These are phyloP conservation scores for Presbytis comata DNA, from an alignment of 2,797 vertebrate genomes.

Conservation along the genomic window DNA sequence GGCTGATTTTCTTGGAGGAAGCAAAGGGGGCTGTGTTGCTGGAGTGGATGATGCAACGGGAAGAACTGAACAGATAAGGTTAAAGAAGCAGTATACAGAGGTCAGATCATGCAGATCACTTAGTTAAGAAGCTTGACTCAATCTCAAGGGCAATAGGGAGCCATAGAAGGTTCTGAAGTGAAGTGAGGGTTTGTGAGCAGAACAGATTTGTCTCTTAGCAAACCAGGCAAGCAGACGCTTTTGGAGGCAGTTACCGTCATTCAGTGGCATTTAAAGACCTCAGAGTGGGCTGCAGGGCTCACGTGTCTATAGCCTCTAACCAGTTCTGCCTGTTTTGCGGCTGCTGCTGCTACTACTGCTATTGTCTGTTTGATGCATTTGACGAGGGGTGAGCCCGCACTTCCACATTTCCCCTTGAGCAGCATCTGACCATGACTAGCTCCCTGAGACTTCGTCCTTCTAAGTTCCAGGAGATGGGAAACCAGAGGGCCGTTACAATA, in stretches of 20 bases:
- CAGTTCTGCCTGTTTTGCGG: neutral
- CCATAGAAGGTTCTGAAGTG: neutral
- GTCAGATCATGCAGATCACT: rapidly evolving
- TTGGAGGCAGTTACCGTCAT: neutral
- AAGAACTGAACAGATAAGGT: rapidly evolving
- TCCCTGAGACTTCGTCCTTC: neutral
- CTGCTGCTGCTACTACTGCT: neutral
- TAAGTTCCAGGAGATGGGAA: neutral
- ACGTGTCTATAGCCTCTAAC: neutral
- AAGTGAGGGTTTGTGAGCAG: rapidly evolving
- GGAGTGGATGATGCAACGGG: neutral
- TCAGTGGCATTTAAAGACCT: neutral
- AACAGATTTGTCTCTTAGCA: too few relatives aligned
- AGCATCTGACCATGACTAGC: neutral
- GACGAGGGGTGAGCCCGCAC: rapidly evolving
- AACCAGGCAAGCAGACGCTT: neutral
- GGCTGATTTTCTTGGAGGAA: neutral
- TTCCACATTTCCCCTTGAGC: rapidly evolving
- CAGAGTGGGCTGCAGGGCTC: neutral
- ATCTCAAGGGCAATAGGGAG: neutral
- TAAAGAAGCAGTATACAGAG: rapidly evolving
- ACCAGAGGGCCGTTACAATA: too few relatives aligned
- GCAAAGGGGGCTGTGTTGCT: neutral
- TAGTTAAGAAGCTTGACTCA: neutral
- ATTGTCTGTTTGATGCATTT: neutral